Evolutionary conservation across 2,113 vertebrate genomes (phyloP), one percentile per base, ranked within the genome.

Genomic region (Oncorhynchus masou): DNA sequence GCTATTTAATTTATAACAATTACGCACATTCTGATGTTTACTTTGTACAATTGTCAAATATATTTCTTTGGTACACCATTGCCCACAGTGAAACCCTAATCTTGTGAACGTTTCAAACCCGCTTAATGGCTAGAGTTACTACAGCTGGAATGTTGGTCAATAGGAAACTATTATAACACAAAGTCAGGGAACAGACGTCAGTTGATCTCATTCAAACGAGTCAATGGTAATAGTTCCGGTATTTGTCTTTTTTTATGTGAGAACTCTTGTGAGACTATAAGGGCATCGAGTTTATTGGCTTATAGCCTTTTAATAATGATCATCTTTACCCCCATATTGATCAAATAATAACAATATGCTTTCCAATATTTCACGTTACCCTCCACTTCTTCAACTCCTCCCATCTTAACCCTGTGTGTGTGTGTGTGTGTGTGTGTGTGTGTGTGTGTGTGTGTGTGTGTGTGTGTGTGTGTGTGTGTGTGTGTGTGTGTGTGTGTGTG

Each of bases 391-490:
- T 15, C 48, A 45, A 31, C 8, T 66, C 31, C 60, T 77, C 45
- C 20, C 66, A 31, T 71, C 1, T 68, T 74, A 54, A 29, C 13
- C 54, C 67, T 24, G 31, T 24, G 31, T 34, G 31, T 34, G 31
- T 29, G 4, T 29, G 27, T 29, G 20, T 73, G 77, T 73, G 62
- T 65, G 65, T 67, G 65, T 34, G 29, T 68, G 66, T 68, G 66
- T 34, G 66, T 31, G 66, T 7, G 66, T 16, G 25, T 16, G 65
- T 31, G 66, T 31, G 29, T 6, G 66, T 19, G 66, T 25, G 64
- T 25, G 24, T 27, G 64, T 27, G 64, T 12, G 64, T 12, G 64
- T 6, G 6, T 20, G 29, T 24, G 29, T 31, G 29, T 31, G 31
- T 31, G 31, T 31, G 29, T 31, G n/a, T 73, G 77, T 69, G 62